Conservation (phyloP, 2,888 invertebrate species). For the Nematopogon swammerdamellus region DNA sequence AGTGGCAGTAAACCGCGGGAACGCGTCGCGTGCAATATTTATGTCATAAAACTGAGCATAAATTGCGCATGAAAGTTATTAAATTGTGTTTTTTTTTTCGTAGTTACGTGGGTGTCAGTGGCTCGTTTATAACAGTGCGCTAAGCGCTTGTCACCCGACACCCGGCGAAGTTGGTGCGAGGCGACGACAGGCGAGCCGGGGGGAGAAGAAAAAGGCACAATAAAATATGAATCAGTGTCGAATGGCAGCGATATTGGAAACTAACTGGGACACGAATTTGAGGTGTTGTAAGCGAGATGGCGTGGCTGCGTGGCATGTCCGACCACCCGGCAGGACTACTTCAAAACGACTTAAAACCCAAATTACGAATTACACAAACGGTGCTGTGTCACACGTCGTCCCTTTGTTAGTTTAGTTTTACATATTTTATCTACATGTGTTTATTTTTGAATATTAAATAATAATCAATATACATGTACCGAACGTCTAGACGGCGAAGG, state of each 20-base stretch:
- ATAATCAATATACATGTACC: no score
- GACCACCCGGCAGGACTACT: neutral
- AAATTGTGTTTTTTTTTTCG: neutral
- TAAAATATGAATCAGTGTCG: neutral
- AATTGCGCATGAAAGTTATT: neutral
- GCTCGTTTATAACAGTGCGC: neutral
- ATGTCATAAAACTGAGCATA: neutral
- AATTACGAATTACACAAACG: no score
- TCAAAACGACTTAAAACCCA: no score
- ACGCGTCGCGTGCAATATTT: neutral
- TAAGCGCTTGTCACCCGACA: neutral
- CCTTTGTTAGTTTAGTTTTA: no score
- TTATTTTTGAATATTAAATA: no score
- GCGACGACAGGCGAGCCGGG: neutral
- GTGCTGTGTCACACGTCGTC: no score
- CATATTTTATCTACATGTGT: no score
- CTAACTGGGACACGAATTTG: neutral
- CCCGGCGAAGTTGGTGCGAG: neutral
- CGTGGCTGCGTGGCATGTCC: neutral
- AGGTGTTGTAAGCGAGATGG: neutral
- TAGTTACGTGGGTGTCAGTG: neutral
- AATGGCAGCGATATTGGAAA: neutral
- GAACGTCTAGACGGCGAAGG: no score
- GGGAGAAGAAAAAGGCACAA: neutral
- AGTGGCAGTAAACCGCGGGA: neutral